phyloP scores from a whole-genome alignment of 2,113 vertebrate species.

The Megaptera novaeangliae region DNA sequence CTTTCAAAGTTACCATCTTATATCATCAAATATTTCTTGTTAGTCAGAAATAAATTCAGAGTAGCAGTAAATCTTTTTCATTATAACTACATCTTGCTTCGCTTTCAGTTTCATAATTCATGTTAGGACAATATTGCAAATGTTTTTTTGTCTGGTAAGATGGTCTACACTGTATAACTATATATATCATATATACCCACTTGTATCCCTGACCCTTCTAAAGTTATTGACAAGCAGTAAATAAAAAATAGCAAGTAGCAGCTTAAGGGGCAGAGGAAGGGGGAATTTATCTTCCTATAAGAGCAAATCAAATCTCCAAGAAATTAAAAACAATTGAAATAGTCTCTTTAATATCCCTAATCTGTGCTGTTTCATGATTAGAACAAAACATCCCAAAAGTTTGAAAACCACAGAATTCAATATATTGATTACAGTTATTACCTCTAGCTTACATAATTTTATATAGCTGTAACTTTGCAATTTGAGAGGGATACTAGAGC shows the following conservation, averaged over 20 bases:
- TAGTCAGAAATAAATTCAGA: background rate
- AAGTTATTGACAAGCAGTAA: background rate
- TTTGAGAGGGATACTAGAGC: background rate
- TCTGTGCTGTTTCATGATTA: background rate
- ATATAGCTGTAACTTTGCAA: background rate
- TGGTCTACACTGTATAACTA: background rate
- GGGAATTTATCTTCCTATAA: background rate
- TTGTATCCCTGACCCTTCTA: background rate
- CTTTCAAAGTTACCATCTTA: background rate
- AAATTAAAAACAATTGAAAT: background rate
- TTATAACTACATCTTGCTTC: background rate
- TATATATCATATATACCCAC: background rate
- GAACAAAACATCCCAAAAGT: background rate
- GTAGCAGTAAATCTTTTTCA: background rate
- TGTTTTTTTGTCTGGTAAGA: background rate
- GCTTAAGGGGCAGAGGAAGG: background rate
- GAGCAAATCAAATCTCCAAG: background rate
- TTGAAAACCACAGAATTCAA: background rate
- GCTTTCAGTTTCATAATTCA: background rate
- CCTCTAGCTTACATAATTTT: background rate
- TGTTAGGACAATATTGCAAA: background rate
- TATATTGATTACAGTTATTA: background rate
- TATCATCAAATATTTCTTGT: background rate
- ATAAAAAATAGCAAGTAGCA: background rate
- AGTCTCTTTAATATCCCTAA: background rate